Evolutionary conservation across 2,113 vertebrate genomes (phyloP).

Genomic region (Stercorarius parasiticus): DNA sequence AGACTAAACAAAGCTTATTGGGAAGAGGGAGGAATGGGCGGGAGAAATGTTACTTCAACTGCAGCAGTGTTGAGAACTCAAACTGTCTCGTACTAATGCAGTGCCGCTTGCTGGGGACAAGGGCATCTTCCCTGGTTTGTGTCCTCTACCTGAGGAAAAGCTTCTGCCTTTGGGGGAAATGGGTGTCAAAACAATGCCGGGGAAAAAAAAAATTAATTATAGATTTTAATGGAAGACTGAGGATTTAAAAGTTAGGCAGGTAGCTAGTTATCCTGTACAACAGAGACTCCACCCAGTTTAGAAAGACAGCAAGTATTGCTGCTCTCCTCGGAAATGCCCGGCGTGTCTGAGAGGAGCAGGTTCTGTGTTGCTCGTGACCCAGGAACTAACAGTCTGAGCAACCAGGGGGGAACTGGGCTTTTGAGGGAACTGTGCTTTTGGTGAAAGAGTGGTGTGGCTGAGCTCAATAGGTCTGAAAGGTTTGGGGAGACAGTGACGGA

Average conservation of each 20-base stretch:
- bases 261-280: neutral
- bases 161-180: neutral
- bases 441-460: neutral
- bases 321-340: neutral
- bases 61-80: neutral
- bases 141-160: neutral
- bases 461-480: neutral
- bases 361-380: neutral
- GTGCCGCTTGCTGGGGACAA: neutral
- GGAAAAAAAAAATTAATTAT: fast-evolving
- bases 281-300: neutral
- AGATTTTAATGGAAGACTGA: neutral
- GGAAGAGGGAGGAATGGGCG: fast-evolving
- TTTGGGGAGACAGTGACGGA: neutral
- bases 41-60: neutral
- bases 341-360: neutral
- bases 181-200: neutral
- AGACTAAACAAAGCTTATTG: neutral
- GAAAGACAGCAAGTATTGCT: neutral
- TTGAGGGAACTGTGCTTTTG: neutral
- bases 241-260: neutral
- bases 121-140: neutral
- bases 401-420: neutral
- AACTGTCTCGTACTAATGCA: fast-evolving
- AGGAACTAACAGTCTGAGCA: neutral